A percentile compares a stretch with the other conserved stretches of the same genome.
Evolutionary conservation across 1,140 invertebrate genomes (phyloP).

Genomic region (Condylostylus longicornis): DNA sequence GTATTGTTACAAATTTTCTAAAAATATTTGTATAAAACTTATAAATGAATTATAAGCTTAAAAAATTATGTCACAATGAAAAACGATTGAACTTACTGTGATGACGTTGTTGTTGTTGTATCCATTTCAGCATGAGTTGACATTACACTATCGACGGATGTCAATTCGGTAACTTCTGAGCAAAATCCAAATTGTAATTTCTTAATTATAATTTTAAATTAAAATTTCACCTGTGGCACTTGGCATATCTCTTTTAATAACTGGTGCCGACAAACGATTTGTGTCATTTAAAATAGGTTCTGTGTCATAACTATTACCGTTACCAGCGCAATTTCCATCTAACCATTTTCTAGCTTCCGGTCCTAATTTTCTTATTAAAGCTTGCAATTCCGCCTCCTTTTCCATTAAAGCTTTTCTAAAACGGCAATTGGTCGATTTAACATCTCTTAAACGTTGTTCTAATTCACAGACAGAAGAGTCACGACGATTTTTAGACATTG

Average conservation of each 20-base stretch:
- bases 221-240: conserved; percentile 27
- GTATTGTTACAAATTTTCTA: no score
- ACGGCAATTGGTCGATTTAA: conserved; percentile 58
- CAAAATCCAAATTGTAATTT: conserved; percentile 13
- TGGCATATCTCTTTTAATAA: conserved; percentile 26
- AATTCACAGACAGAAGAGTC: conserved; percentile 57
- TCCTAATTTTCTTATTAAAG: conserved; percentile 26
- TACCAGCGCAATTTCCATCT: conserved; percentile 21
- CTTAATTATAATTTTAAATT: conserved; percentile 8
- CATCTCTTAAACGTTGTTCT: conserved; percentile 63
- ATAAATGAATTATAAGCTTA: no score
- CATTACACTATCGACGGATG: conserved; percentile 29
- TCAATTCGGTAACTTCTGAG: conserved; percentile 30
- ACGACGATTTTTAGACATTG: conserved; percentile 51
- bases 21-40: no score
- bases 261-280: conserved; percentile 22
- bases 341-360: conserved; percentile 31
- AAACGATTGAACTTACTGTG: no score
- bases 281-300: conserved; percentile 28
- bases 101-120: conserved; percentile 10
- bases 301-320: conserved; percentile 14
- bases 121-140: conserved; percentile 32
- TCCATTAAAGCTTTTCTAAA: conserved; percentile 63
- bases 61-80: no score
- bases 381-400: conserved; percentile 62